Conservation (phyloP, 1,140 invertebrate genomes). For the Drosophila cardini region DNA sequence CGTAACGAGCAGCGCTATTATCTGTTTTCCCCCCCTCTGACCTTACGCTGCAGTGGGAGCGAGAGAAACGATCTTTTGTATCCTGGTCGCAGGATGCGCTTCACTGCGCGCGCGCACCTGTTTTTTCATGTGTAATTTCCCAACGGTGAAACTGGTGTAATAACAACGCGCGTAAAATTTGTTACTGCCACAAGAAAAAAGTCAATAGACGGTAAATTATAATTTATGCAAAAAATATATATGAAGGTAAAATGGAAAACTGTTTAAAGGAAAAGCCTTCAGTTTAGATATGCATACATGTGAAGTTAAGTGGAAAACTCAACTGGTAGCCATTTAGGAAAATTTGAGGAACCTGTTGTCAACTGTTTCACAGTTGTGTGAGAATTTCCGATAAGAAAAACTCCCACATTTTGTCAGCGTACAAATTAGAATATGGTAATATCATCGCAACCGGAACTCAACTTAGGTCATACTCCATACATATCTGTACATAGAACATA, state of each 20-base stretch:
- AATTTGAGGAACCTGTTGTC: conserved; percentile 38
- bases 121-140: conserved; percentile 22
- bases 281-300: conserved; percentile 18
- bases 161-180: conserved; percentile 44
- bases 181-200: conserved; percentile 10
- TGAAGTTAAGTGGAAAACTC: conserved; percentile 54
- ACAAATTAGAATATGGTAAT: conserved; percentile 44
- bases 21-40: conserved; percentile 5
- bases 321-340: conserved; percentile 30
- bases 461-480: not conserved
- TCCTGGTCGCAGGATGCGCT: conserved; percentile 72
- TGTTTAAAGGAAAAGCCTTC: conserved; percentile 4
- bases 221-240: conserved; percentile 29
- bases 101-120: conserved; percentile 70
- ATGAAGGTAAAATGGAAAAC: not conserved
- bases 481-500: too few relatives aligned
- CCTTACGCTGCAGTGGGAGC: not conserved
- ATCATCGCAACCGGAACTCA: conserved; percentile 27
- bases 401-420: conserved; percentile 58
- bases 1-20: conserved; percentile 58
- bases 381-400: conserved; percentile 53
- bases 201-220: conserved; percentile 14
- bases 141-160: conserved; percentile 15
- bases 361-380: conserved; percentile 46
- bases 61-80: conserved; percentile 4